phyloP scores from a whole-genome alignment of 1,140 invertebrate species.

The Oryctes rhinoceros region DNA sequence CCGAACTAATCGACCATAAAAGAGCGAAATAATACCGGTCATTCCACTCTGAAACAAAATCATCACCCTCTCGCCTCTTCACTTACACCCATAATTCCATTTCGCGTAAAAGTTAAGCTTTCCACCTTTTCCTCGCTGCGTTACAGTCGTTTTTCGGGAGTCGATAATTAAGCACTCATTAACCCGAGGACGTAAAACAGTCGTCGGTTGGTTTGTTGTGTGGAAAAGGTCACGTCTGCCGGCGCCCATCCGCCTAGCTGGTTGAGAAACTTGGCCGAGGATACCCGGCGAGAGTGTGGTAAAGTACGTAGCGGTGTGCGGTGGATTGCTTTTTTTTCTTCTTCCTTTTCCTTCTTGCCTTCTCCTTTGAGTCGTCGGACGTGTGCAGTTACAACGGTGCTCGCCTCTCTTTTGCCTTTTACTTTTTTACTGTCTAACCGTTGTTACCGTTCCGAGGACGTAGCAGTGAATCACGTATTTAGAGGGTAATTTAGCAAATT shows the following conservation, averaged over 20 bases:
- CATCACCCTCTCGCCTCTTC: background rate
- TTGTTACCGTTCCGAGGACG: constrained; percentile 3
- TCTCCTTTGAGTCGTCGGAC: constrained; percentile 6
- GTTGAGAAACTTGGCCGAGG: background rate
- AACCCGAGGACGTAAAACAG: constrained; percentile 15
- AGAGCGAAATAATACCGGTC: background rate
- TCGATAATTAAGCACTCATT: constrained; percentile 18
- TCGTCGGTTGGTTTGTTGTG: background rate
- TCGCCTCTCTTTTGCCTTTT: background rate
- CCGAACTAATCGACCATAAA: background rate
- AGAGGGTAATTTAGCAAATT: constrained; percentile 18
- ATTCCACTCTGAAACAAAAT: background rate
- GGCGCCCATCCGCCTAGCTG: background rate
- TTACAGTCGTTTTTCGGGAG: background rate
- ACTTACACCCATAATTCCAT: background rate
- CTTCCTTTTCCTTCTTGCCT: background rate
- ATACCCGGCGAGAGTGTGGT: background rate
- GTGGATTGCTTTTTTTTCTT: background rate
- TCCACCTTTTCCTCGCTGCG: background rate
- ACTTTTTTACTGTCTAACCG: constrained; percentile 13
- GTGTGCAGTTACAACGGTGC: constrained; percentile 16
- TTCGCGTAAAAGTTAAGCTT: constrained; percentile 2
- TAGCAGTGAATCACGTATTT: constrained; percentile 14
- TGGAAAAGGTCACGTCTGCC: background rate
- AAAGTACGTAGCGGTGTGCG: background rate